Evolutionary conservation across 2,888 invertebrate species (phyloP), one percentile per base, ranked within the genome.

Genomic region (Neocrepidodera transversa): DNA sequence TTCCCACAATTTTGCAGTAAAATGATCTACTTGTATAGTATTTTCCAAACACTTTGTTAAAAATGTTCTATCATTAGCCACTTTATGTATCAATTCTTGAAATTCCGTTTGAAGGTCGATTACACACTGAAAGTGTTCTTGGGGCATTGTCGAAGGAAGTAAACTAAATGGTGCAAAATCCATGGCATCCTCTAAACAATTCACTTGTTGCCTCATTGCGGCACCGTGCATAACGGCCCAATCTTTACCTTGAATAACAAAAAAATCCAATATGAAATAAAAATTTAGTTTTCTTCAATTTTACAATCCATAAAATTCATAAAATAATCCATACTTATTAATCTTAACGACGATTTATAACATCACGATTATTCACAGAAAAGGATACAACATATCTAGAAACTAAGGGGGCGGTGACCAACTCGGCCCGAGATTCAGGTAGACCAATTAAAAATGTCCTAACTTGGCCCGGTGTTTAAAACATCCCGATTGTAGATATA

Each of bases 151-250:
- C 1, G 93, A 91, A 0, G 93, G 93, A 30, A 90, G 80, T 50
- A 93, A 77, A 23, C 88, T 84, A 78, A 93, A 93, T 0, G 93
- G 92, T 2, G 91, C 91, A 79, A 92, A 87, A 82, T 87, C 85
- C 43, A 92, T 79, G 0, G 84, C 76, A 77, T 92, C 91, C 63
- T 83, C 82, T 63, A 84, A 87, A 72, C 87, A 91, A 66, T 85
- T 82, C 5, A 56, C 30, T 76, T 84, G 89, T 26, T 88, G 87
- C 60, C 92, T 83, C 89, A 92, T 91, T 1, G 87, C 89, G 43
- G 88, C 89, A 6, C 92, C 93, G 77, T 93, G 91, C 89, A 92
- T 90, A 26, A 93, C 75, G 1, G 91, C 91, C 89, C 90, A 93
- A 77, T 93, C 92, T 77, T 90, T 92, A 0, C 91, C 87, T 76